Base-by-base conservation (phyloP, 1,140 invertebrate species). In the Acromyrmex charruanus region DNA sequence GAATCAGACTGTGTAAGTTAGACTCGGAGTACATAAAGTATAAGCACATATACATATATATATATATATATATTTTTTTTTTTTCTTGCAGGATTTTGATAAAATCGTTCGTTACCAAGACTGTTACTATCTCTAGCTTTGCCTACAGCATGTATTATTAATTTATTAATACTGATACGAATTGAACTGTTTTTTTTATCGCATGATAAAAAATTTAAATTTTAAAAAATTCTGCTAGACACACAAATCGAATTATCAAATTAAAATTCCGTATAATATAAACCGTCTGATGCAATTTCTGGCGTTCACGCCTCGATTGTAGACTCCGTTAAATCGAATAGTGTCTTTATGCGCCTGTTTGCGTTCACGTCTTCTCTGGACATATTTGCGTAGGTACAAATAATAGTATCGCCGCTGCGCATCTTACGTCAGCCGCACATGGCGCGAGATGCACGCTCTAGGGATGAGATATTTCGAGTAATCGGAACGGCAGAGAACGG, bases 311-410 rank as follows among this genome's bases (percentile, higher is more conserved):
- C n/a, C 35, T 71, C n/a, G 35, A 72, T 72, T 71, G 51, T 44
- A 69, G 53, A 35, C 49, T 59, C 66, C 65, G 65, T 81, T 81
- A 72, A 82, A 49, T 59, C 79, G 68, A 82, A 82, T 44, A 16
- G 31, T 21, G 35, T 71, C 79, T 59, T 71, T 44, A 81, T 28
- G 18, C 35, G 79, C 35, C 12, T 28, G 79, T 49, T 21, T 72
- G 39, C 39, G 35, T 7, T 21, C 79, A 31, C 10, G 25, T 82
- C 35, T 82, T 84, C 68, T 74, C 14, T 9, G 28, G 18, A 39
- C 80, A 61, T 18, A 74, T 84, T 84, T 74, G 55, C 80, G 69
- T 84, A 84, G 68, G 55, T 84, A 74, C 53, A 84, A 84, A 74
- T 84, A 84, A 84, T 84, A 84, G 80, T 84, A 82, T 82, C 79